Base-by-base conservation (phyloP, 2,797 vertebrate genomes). In the Oceanodroma leucorhoa region DNA sequence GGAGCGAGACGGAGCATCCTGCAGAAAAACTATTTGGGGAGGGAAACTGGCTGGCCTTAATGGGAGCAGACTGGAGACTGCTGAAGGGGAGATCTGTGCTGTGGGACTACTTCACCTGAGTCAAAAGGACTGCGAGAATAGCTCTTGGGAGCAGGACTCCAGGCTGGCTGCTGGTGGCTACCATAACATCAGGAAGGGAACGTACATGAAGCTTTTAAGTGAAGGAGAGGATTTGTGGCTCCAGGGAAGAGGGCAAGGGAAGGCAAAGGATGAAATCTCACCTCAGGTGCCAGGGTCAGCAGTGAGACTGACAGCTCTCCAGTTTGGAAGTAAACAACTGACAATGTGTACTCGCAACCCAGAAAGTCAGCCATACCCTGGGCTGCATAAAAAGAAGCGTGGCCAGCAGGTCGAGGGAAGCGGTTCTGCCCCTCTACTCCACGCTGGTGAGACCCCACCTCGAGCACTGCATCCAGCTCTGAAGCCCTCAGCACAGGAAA, bases 301-400 rank as follows among this genome's bases (percentile, higher is more conserved):
- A 60, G 41, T 15, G 50, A 72, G 53, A 26, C 22, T 23, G 43
- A 67, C 16, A 76, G 48, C 4, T 76, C 9, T 75, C 21, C 36
- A 45, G 36, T 71, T 48, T 58, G 32, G 30, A 93, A 82, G 6
- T 16, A 70, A 58, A 50, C 21, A 76, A 58, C 14, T 14, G n/a
- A 14, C 21, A 64, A 11, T 1, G 10, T 64, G 26, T 0, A 1
- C 54, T 80, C 2, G 3, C 43, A 76, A 54, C 29, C 24, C 34
- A 83, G 34, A 80, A 73, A 41, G 40, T 8, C 19, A 48, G 15
- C 6, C 2, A 0, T 11, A 6, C 36, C 19, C 38, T 80, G 5
- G 17, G 23, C 32, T 67, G 58, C 58, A 45, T 40, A 3, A 48
- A 43, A 17, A 53, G 62, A 34, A 79, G 5, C 0, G 0, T 26